Percentiles rank a stretch among this genome's conserved stretches.
These are phyloP conservation scores for Rhabditoides inermis DNA, from an alignment of 2,888 invertebrate species.

Conservation along the genomic window DNA sequence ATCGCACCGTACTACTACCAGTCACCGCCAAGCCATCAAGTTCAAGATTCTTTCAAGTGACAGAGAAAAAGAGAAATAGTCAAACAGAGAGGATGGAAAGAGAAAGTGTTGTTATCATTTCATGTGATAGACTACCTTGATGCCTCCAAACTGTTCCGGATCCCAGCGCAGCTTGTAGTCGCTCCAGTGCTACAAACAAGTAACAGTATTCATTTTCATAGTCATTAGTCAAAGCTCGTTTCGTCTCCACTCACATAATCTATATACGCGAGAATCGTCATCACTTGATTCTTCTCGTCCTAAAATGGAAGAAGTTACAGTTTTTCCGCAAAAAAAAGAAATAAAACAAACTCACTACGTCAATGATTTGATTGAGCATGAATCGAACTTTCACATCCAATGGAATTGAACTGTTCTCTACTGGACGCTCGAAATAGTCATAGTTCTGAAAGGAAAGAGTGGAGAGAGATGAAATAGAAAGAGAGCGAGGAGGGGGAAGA, in stretches of 20 bases:
- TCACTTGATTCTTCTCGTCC: constrained; percentile 37
- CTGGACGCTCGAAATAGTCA: constrained; percentile 32
- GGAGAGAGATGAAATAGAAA: neutral
- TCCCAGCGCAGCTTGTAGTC: constrained; percentile 36
- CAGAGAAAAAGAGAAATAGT: no score
- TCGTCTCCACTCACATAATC: constrained; percentile 21
- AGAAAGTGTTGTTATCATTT: no score
- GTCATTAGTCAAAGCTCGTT: neutral
- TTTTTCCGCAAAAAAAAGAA: neutral
- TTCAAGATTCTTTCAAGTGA: no score
- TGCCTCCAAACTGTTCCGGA: constrained; percentile 28
- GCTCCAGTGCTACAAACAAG: constrained; percentile 26
- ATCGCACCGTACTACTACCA: no score
- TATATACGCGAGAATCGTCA: constrained; percentile 32
- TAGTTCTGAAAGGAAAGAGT: constrained; percentile 20
- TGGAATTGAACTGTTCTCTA: constrained; percentile 24
- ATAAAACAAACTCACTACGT: constrained; percentile 22
- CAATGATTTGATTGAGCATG: constrained; percentile 31
- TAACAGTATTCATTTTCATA: neutral
- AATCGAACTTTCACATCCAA: constrained; percentile 34
- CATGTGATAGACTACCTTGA: no score
- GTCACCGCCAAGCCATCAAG: no score
- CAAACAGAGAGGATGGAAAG: no score
- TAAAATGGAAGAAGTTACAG: constrained; percentile 6
- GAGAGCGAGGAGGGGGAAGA: neutral